Base-by-base conservation (phyloP, 1,140 invertebrate species). In the Doryteuthis pealeii region DNA sequence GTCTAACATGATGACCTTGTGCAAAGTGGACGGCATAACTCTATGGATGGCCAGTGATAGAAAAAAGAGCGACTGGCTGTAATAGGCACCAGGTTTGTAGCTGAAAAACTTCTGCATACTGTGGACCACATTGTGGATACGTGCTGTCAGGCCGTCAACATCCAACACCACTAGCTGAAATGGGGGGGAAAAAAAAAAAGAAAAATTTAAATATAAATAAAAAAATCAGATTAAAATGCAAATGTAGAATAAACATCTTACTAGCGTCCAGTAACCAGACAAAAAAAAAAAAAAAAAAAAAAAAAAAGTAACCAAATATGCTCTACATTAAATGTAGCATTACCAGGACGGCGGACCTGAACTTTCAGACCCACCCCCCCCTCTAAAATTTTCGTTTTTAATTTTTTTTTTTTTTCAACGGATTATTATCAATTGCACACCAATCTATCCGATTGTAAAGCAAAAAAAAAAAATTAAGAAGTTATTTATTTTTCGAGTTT, bases 1-100 rank as follows among this genome's bases (percentile, higher is more conserved):
- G 88, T 96, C 94, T 14, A 95, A 88, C 86, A 95, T 90, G 65
- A 94, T 91, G 14, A 92, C 91, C 74, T 89, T 86, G n/a, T 90
- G 87, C 32, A 87, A 74, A 73, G 92, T 89, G 71, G 87, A 67
- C 0, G 81, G 80, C 28, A 93, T 90, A 66, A 95, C 91, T 79
- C 90, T 89, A 86, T 95, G 92, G 22, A 95, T 84, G 4, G 92
- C 93, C 8, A 94, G 87, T 0, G 94, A 95, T 2, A 95, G 82
- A 83, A 93, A 95, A 84, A 95, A 96, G 1, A 95, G 85, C 1
- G 92, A 91, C 87, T 95, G 93, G 71, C 92, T 94, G 82, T 95
- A 95, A 82, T 95, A 95, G 1, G 93, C 91, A 76, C 93, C 92
- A 71, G 92, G 92, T 79, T 92, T 91, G 54, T 92, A 92, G 79